phyloP scores from a whole-genome alignment of 2,888 invertebrate genomes.

The Meteorus colon region DNA sequence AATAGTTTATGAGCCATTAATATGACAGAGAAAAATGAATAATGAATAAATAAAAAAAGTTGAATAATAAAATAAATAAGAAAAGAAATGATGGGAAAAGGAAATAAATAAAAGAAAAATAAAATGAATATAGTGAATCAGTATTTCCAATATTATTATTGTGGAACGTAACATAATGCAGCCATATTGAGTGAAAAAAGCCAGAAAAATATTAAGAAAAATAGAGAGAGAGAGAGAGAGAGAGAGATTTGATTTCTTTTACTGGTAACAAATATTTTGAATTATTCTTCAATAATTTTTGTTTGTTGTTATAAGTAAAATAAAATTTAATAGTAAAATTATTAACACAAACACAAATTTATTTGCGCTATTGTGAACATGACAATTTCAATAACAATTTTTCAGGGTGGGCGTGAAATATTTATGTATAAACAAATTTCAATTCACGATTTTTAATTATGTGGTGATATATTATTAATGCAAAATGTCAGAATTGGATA shows the following conservation, averaged over 20 bases:
- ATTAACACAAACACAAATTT: neutral
- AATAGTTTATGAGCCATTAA: neutral
- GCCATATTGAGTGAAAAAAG: neutral
- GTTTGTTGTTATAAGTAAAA: neutral
- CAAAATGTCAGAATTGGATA: neutral
- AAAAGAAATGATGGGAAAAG: neutral
- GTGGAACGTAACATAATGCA: constrained; percentile 50
- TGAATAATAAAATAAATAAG: too few species aligned
- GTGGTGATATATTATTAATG: neutral
- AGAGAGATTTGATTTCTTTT: constrained; percentile 3
- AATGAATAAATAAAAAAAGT: neutral
- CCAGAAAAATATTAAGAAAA: constrained; percentile 8
- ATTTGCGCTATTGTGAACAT: neutral
- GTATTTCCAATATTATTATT: constrained; percentile 62
- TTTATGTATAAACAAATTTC: neutral
- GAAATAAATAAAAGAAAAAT: constrained; percentile 24
- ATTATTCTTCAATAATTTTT: constrained; percentile 6
- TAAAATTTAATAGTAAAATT: neutral
- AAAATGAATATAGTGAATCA: constrained; percentile 55
- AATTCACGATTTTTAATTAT: neutral
- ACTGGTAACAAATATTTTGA: neutral
- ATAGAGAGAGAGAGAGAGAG: neutral
- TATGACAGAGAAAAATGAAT: neutral
- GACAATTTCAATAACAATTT: constrained; percentile 3
- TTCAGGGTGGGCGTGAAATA: neutral